These are phyloP conservation scores for Sinocyclocheilus grahami DNA, from an alignment of 2,113 vertebrate genomes.

Conservation along the genomic window DNA sequence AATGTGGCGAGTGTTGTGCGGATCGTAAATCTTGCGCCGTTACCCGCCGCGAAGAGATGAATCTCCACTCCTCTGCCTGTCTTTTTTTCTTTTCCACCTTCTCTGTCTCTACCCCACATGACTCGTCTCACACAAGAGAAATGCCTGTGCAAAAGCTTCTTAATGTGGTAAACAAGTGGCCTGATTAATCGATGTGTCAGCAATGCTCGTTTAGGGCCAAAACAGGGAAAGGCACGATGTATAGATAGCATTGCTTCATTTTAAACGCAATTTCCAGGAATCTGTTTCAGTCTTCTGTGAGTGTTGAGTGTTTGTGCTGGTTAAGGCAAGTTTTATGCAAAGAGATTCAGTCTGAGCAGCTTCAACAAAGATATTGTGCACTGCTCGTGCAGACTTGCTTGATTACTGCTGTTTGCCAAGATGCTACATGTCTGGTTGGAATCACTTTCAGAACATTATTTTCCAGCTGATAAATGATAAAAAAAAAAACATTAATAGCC, in stretches of 20 bases:
- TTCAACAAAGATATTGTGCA: not conserved
- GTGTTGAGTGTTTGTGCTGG: not conserved
- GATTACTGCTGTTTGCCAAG: not conserved
- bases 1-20: slow-evolving; percentile 65
- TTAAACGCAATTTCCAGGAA: not conserved
- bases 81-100: slow-evolving; percentile 55
- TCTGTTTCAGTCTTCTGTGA: no score
- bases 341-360: not conserved
- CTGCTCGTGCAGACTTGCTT: not conserved
- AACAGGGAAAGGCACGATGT: not conserved
- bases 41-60: slow-evolving; percentile 69
- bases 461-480: not conserved
- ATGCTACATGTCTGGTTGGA: not conserved
- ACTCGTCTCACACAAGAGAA: slow-evolving; percentile 66
- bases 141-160: slow-evolving; percentile 67
- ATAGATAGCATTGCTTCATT: not conserved
- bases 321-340: slow-evolving; percentile 11
- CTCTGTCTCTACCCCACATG: slow-evolving; percentile 27
- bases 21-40: slow-evolving; percentile 74
- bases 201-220: slow-evolving; percentile 65
- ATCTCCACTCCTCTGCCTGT: slow-evolving; percentile 66
- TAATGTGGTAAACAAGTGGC: slow-evolving; percentile 75
- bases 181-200: slow-evolving; percentile 72
- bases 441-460: not conserved
- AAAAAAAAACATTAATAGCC: not conserved